Base-by-base conservation (phyloP, 2,888 invertebrate species). In the Geophilus truncorum region DNA sequence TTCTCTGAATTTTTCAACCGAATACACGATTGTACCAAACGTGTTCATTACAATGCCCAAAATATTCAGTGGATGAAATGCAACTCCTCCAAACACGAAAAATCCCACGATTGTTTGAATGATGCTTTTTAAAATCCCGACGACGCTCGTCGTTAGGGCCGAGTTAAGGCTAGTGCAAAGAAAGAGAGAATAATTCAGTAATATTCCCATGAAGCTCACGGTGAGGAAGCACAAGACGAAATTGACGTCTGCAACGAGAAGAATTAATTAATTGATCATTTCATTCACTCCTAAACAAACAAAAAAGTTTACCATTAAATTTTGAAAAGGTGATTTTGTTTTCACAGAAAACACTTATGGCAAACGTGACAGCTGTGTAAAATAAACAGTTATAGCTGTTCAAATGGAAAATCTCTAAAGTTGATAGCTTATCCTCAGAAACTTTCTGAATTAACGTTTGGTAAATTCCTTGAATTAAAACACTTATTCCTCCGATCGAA, bases 101-200 rank as follows among this genome's bases (percentile, higher is more conserved):
- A 88, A 84, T 0, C 88, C 88, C 12, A 88, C 83, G 6, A 86
- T 78, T 12, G 88, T 88, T 83, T 88, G 88, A 7, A 86, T 83
- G 25, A 87, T 84, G 45, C 87, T 86, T 83, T 88, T 88, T 10
- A 87, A 82, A 1, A 87, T 86, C 3, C 88, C 88, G 0, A 87
- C 86, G 3, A 88, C 85, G 84, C 87, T 86, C 0, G 88, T 88
- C 1, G 88, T 88, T 30, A 88, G 83, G 1, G 88, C 88, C 9
- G 87, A 88, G 70, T 87, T 88, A 80, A 87, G 83, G 57, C 85
- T 86, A 0, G 88, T 88, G 83, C 88, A 88, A 77, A 88, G 84
- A 84, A 88, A 88, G 78, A 88, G 84, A 1, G 88, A 86, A 83
- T 88, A 88, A 83, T 88, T 88, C 36, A 88, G 84, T 15, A 88